Conservation (phyloP, 2,113 vertebrate genomes). For the Echinops telfairi region DNA sequence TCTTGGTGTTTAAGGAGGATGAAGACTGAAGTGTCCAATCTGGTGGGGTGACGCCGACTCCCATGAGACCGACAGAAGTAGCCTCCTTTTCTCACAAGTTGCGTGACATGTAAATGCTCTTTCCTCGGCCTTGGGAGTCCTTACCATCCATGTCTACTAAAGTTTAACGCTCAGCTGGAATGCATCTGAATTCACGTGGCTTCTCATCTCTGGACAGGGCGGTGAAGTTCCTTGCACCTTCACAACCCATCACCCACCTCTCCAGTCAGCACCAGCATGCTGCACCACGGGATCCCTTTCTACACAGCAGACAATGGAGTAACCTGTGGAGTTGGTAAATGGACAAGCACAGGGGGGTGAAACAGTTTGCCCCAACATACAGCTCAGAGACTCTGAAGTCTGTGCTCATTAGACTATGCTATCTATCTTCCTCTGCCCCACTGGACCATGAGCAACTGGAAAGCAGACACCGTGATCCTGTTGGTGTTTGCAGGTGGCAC, state of each 20-base stretch:
- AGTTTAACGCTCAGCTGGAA: too few relatives aligned
- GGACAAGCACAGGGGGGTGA: background rate
- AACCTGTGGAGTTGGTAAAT: too few relatives aligned
- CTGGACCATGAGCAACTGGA: accelerated
- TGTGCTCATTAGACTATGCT: background rate
- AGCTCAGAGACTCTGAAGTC: background rate
- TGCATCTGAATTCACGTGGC: accelerated
- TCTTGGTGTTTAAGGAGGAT: background rate
- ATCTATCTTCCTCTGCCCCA: too few relatives aligned
- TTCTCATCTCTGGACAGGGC: accelerated
- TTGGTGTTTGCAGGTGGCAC: background rate
- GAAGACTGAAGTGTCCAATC: background rate
- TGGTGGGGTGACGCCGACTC: background rate
- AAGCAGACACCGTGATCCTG: background rate
- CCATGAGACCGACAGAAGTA: background rate
- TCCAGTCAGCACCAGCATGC: accelerated
- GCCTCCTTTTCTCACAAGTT: background rate
- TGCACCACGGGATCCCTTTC: background rate
- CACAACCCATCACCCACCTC: background rate
- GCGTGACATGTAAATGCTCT: accelerated
- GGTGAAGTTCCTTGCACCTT: accelerated
- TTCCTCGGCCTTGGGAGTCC: background rate
- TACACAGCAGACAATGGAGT: accelerated
- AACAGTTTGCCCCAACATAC: accelerated
- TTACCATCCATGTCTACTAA: background rate